Evolutionary conservation across 2,888 invertebrate species (phyloP), one percentile per base, ranked within the genome.

Genomic region (Acheta domesticus): DNA sequence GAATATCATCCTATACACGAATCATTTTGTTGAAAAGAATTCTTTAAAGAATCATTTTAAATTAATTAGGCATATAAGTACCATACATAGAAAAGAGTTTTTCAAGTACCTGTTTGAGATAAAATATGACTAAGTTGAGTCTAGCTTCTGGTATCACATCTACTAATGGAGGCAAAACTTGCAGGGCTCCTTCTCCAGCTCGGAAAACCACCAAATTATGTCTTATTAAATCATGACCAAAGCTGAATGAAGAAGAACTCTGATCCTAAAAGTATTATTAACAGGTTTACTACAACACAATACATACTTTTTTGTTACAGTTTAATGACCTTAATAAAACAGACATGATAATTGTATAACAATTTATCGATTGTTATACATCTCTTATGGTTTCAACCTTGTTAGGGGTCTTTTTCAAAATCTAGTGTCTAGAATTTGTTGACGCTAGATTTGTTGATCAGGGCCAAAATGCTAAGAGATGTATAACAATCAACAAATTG

Each of bases 101-200:
- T 36, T 12, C 11, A n/a, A 75, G 78, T 80, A 86, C 90, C 87
- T 94, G 94, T 83, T 94, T 93, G 48, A 99, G 90, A 85, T 98
- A 92, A 87, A 97, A 96, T 80, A 99, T 97, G 4, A 98, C 97
- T 81, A 99, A 90, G 89, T 99, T 99, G 4, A 99, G 89, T 73
- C 98, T 90, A 0, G 99, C 99, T 88, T 99, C 99, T 0, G 98
- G 97, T 49, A 99, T 95, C 5, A 98, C 95, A 87, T 98, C 97
- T 1, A 99, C 93, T 74, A 99, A 88, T 73, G 93, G 92, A 0
- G 99, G 99, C 82, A 99, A 89, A 0, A 95, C 92, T 89, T 98
- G 96, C 83, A 98, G 88, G 0, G 98, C 96, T 4, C 97, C 96
- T 87, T 98, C 97, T 0, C 98, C 98, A 83, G 93, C 94, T 81